Evolutionary conservation across 1,140 invertebrate species (phyloP), one percentile per base, ranked within the genome.

Genomic region (Rhyacophila brunnea): DNA sequence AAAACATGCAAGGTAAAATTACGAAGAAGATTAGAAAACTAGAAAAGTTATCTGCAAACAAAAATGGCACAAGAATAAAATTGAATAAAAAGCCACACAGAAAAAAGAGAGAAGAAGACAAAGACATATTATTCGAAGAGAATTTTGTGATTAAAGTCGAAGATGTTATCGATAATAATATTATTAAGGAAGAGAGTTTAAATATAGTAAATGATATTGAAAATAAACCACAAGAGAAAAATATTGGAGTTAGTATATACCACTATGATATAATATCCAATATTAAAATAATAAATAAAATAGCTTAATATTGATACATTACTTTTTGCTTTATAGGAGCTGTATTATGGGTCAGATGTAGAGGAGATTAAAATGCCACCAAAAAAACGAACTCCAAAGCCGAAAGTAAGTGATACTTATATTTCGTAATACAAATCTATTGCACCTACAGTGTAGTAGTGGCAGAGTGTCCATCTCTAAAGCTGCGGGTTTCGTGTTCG

Each of bases 11-110:
- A 11, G 19, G 19, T 23, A 52, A 52, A 20, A 40, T 52, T n/a
- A 17, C 20, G 17, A 53, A 53, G 32, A 52, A 52, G 20, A 40
- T 52, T n/a, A 38, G 28, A 34, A 53, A 53, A 17, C 40, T 38
- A n/a, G 48, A 51, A 17, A 38, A 35, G 10, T 14, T 53, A 13
- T 23, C 50, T 6, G 36, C 40, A 15, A 53, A 42, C 2, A 53
- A 43, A 43, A 53, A 17, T 43, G 38, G 43, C 6, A 13, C 20
- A 18, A 52, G 13, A 10, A 52, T 19, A 11, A 52, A 23, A 52
- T 6, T 52, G n/a, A 9, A 10, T 1, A 6, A 6, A 42, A 14
- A 40, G 15, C 17, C 11, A 6, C 6, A 17, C 9, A 51, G 6
- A 20, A 52, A 18, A 7, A 13, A 38, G 6, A 10, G 11, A 45